phyloP scores from a whole-genome alignment of 2,113 vertebrate species.

The Engystomops pustulosus region DNA sequence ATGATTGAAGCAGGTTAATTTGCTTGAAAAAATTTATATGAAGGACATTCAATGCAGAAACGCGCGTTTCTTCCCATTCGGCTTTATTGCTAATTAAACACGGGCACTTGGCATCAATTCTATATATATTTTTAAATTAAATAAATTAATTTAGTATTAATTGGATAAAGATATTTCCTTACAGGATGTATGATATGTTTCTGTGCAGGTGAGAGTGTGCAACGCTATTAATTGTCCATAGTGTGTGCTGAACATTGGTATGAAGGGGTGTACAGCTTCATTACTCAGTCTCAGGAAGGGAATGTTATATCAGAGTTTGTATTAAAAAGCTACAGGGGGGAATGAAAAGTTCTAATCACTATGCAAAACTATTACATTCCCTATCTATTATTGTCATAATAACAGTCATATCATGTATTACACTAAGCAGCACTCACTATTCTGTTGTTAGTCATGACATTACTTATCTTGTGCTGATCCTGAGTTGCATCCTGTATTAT shows the following conservation, averaged over 20 bases:
- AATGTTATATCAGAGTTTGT: too few relatives aligned
- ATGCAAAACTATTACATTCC: too few relatives aligned
- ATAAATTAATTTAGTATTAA: not conserved
- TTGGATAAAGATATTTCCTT: not conserved
- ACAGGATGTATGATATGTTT: not conserved
- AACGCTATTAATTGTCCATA: not conserved
- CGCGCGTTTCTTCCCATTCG: not conserved
- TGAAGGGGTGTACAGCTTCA: not conserved
- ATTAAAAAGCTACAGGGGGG: too few relatives aligned
- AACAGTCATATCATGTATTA: too few relatives aligned
- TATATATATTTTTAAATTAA: not conserved
- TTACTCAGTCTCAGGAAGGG: too few relatives aligned
- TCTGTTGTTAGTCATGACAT: too few relatives aligned
- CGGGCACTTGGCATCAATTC: not conserved
- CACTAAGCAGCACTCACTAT: too few relatives aligned
- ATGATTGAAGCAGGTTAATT: conserved; percentile 53
- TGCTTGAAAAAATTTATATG: conserved; percentile 35
- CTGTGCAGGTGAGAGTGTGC: not conserved
- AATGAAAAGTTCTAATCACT: too few relatives aligned
- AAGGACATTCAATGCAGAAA: conserved; percentile 40
- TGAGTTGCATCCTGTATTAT: too few relatives aligned
- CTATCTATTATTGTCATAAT: too few relatives aligned
- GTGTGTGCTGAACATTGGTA: not conserved
- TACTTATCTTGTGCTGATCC: too few relatives aligned
- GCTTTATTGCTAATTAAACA: conserved; percentile 44